Evolutionary conservation across 2,888 invertebrate genomes (phyloP), one percentile per base, ranked within the genome.

Genomic region (Aricia artaxerxes): DNA sequence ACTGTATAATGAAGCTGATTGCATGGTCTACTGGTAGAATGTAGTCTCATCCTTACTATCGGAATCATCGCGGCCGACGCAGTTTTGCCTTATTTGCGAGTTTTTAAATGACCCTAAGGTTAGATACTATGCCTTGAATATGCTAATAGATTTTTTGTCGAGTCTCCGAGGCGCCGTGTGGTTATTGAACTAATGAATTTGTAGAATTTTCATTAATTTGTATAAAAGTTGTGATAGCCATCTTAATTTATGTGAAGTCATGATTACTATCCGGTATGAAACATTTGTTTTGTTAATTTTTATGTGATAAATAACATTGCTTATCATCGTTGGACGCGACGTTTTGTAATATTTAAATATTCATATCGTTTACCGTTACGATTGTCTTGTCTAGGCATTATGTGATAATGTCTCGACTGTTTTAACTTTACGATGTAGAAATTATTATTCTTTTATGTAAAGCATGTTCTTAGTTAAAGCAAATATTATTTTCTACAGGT

Each of bases 211-310:
- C 53, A 35, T 76, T 57, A 57, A 57, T 76, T 57, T 57, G 76
- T 57, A 35, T 57, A 13, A 49, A 44, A 75, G 31, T 44, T 75
- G 49, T 24, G 75, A 76, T 57, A 31, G 53, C 49, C 16, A 57
- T 76, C 57, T 76, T 57, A 76, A 76, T 76, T 76, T 76, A 76
- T 76, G 76, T 57, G 13, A 24, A 24, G 53, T 69, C 35, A 69
- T 13, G 69, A 69, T 69, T 13, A 13, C 69, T 69, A 69, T 69
- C 38, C 69, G 35, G 69, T 31, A 31, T 38, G 38, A 69, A 38
- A 69, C 69, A 69, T 69, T 69, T 69, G 69, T 69, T 69, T 64
- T 64, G 31, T 64, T 69, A 69, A 69, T 69, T 69, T 69, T 5
- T 69, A 13, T 35, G 35, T 35, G 38, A 69, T 69, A 69, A 69